phyloP scores from a whole-genome alignment of 2,888 invertebrate species.

The Petrophora chlorosata region DNA sequence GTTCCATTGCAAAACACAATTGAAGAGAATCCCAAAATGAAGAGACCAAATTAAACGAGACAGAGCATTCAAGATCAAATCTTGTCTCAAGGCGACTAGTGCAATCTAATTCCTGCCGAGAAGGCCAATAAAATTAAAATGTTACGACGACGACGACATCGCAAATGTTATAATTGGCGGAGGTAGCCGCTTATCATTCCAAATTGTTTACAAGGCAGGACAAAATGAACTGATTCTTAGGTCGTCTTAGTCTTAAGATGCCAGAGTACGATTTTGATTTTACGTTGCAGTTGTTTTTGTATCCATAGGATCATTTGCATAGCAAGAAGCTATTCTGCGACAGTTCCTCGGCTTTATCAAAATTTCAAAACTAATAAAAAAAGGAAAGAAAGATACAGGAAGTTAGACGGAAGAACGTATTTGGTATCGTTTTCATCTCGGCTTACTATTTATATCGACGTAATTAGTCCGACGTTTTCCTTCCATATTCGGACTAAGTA shows the following conservation, averaged over 20 bases:
- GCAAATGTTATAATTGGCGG: slow-evolving; percentile 1
- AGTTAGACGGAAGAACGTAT: slow-evolving; percentile 9
- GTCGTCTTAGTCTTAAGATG: no score
- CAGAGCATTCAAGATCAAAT: no score
- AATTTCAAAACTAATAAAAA: not conserved
- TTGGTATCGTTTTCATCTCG: slow-evolving; percentile 27
- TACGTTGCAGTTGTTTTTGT: no score
- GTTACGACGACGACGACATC: not conserved
- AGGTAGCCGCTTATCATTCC: not conserved
- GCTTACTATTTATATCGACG: slow-evolving; percentile 28
- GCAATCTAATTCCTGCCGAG: slow-evolving; percentile 6
- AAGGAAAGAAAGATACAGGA: slow-evolving; percentile 24
- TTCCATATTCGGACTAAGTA: slow-evolving; percentile 15
- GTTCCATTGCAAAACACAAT: no score
- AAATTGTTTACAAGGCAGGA: no score
- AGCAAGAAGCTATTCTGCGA: no score
- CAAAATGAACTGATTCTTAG: no score
- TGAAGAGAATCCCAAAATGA: no score
- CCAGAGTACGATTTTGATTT: no score
- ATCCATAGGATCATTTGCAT: no score
- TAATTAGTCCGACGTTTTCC: slow-evolving; percentile 33
- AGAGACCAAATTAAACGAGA: no score
- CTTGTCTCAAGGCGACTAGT: slow-evolving; percentile 8
- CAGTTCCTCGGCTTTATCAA: no score
- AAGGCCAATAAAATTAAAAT: slow-evolving; percentile 8